Base-by-base conservation (phyloP, 2,797 vertebrate genomes). In the Chloroceryle amazona region DNA sequence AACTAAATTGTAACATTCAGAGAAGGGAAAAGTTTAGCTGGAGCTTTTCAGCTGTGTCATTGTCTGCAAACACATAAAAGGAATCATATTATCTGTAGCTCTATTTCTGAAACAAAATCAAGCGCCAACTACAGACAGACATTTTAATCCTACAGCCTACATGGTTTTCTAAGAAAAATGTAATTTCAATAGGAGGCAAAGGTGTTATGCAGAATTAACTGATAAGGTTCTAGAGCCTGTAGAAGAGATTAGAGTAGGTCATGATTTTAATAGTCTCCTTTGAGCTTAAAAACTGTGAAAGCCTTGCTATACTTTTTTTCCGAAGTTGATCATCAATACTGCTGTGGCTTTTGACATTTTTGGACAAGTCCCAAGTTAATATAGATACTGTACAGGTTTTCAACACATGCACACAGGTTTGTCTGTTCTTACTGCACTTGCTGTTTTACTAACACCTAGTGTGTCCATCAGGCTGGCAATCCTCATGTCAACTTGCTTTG, bases 201-300 rank as follows among this genome's bases (percentile, higher is more conserved):
- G n/a, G n/a, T 66, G 66, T 79, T 83, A 86, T 5, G 8, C 73
- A 51, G 46, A 83, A 93, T 93, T 92, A 94, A 90, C 66, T 58
- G 55, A 89, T 70, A 79, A 84, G 28, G n/a, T 84, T 78, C 37
- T 72, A 42, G 42, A 90, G 66, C 13, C 54, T 81, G 12, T 37
- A 81, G 73, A 92, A 93, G 37, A 72, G 37, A 86, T 86, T 72
- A 81, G 23, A 62, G 26, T 35, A 78, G 62, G 6, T 83, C 41
- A 63, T 44, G 5, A 79, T 86, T 93, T 90, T 60, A 96, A 58
- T 71, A 86, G 54, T 41, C 29, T 83, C 29, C 91, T 86, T 39
- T 66, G n/a, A 90, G 15, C 35, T 84, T 72, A 81, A 92, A 94
- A 81, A 4, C 11, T 21, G 55, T 13, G 3, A 88, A 90, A 79